Evolutionary conservation across 1,140 invertebrate genomes (phyloP).

Genomic region (Drosophila hydei): DNA sequence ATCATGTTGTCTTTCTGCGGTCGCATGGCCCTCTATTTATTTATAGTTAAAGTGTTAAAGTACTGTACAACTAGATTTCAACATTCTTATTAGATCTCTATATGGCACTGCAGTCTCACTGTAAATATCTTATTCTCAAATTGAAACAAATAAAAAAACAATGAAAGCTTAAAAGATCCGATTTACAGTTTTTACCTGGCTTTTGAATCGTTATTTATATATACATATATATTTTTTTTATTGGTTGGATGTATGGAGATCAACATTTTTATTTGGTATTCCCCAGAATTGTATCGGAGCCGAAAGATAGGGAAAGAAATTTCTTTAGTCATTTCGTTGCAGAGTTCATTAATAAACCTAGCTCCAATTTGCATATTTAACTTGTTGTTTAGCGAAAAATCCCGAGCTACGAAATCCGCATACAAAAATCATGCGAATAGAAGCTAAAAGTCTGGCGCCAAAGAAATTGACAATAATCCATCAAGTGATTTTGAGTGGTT

Average conservation of each 20-base stretch:
- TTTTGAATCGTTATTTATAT: too few species aligned
- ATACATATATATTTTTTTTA: too few species aligned
- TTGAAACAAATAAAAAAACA: too few species aligned
- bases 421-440: slow-evolving; percentile 36
- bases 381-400: slow-evolving; percentile 47
- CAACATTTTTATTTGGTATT: slow-evolving; percentile 51
- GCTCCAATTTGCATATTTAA: slow-evolving; percentile 73
- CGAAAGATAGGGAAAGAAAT: slow-evolving; percentile 60
- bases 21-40: too few species aligned
- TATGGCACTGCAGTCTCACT: too few species aligned
- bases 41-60: too few species aligned
- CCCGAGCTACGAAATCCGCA: slow-evolving; percentile 58
- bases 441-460: slow-evolving; percentile 68
- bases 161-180: too few species aligned
- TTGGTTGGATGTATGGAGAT: not conserved
- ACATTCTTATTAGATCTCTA: too few species aligned
- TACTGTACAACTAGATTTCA: too few species aligned
- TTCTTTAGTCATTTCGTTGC: slow-evolving; percentile 51
- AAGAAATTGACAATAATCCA: slow-evolving; percentile 78
- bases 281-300: slow-evolving; percentile 50
- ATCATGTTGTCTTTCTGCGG: too few species aligned
- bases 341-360: slow-evolving; percentile 67
- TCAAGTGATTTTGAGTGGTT: slow-evolving; percentile 53
- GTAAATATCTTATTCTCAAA: too few species aligned
- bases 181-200: too few species aligned